Evolutionary conservation across 2,113 vertebrate genomes (phyloP), one percentile per base, ranked within the genome.

Genomic region (Rhineura floridana): DNA sequence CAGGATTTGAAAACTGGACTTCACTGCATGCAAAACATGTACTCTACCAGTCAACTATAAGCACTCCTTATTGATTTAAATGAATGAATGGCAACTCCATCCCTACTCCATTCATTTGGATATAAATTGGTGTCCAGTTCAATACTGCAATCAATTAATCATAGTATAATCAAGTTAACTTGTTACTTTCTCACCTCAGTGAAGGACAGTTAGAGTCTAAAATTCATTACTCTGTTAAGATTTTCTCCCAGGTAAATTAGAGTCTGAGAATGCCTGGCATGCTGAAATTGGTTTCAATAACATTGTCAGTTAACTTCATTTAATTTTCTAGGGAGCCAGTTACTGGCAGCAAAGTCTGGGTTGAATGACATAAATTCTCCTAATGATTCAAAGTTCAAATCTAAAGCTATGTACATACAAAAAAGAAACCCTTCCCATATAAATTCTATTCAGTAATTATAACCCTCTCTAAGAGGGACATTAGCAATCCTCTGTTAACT

Each of bases 391-490:
- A 13, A 1, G 17, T 65, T 86, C 77, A 80, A 33, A 63, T 80
- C 36, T 70, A 67, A 69, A 50, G 46, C 46, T 52, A 50, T 79
- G 44, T 30, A 19, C 42, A 5, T 69, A 10, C 30, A 65, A 50
- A 78, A 69, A 76, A 77, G 4, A 69, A 83, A 86, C 80, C 77
- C 73, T 80, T 44, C 44, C 1, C 8, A 83, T 72, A 92, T 89
- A 6, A 4, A 87, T 72, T 6, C 59, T 88, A 28, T 75, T 92
- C 77, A 5, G 46, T 33, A 84, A 42, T 2, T 91, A 85, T 11
- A 90, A 73, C 70, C 83, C 42, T 2, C 46, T 65, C 59, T 67
- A 85, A 67, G 59, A 67, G 25, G 10, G 46, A 23, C 50, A 78
- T 69, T 55, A 39, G 36, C 36, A 52, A 75, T 7, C 36, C 84